Percentiles rank a stretch among this genome's conserved stretches.
Evolutionary conservation across 2,888 invertebrate species (phyloP).

Genomic region (Brenthis ino): DNA sequence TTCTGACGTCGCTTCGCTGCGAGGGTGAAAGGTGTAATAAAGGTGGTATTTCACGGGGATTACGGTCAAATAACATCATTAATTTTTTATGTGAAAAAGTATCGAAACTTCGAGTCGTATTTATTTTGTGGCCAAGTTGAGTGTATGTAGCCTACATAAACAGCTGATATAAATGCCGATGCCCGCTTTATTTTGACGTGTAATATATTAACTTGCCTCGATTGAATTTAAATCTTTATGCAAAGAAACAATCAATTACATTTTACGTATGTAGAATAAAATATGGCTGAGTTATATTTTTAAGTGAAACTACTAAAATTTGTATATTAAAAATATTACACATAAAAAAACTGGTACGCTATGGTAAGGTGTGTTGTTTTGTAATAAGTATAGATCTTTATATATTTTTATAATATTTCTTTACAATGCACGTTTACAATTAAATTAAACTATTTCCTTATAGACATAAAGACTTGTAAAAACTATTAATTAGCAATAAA

Average conservation of each 20-base stretch:
- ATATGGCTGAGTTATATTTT: no score
- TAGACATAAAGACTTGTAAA: neutral
- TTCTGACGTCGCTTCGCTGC: conserved; percentile 45
- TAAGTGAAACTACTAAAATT: no score
- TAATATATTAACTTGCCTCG: neutral
- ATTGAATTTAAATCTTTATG: neutral
- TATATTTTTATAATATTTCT: no score
- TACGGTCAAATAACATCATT: conserved; percentile 41
- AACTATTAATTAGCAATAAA: neutral
- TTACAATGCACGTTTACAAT: no score
- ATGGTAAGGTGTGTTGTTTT: no score
- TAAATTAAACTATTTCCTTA: neutral
- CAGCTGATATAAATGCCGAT: conserved; percentile 1
- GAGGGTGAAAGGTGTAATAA: conserved; percentile 47
- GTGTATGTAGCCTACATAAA: conserved; percentile 1
- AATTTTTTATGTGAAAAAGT: conserved; percentile 40
- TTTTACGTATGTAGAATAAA: no score
- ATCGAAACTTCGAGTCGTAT: conserved; percentile 27
- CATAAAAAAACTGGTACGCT: no score
- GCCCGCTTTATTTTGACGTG: neutral
- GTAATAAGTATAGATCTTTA: no score
- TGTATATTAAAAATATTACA: no score
- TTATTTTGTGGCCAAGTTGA: conserved; percentile 20
- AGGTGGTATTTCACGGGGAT: conserved; percentile 42
- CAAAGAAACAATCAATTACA: no score